Evolutionary conservation across 2,797 vertebrate genomes (phyloP), one percentile per base, ranked within the genome.

Genomic region (Manis javanica): DNA sequence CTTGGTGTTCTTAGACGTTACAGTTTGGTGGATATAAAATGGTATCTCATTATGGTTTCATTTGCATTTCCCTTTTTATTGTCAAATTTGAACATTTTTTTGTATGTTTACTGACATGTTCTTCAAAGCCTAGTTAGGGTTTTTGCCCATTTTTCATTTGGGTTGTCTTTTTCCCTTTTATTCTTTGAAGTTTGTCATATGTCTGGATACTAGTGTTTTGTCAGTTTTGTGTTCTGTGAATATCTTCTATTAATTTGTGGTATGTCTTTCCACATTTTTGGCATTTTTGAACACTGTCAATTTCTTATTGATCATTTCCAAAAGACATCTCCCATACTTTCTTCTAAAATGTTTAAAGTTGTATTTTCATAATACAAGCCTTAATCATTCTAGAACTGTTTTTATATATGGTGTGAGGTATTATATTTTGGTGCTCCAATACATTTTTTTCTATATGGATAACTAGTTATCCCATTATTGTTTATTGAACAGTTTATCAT

Each of bases 261-360:
- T 34, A 26, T 4, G 13, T 63, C 34, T 75, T 92, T 87, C 63
- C 46, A 72, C 37, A 72, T 57, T 55, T 72, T 82, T 81, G 34
- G 8, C 66, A 71, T 14, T 31, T 92, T 57, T 46, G 11, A 92
- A 66, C 49, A 92, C 59, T 75, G 18, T 92, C 66, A 84, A 42
- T 84, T 85, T 89, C 26, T 84, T 75, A 74, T 86, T 59, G 46
- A 87, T 55, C 77, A 26, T 72, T 87, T 81, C 57, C 31, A 34
- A 26, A 68, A 81, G 46, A 63, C 46, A 29, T 71, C 34, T 46
- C 86, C 24, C 68, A 57, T 66, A 89, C 37, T 57, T 46, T 34
- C 53, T 87, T 83, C 69, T 51, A 57, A 94, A 89, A 84, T 75
- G 69, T 57, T 94, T 75, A 14, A 66, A 29, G 59, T 66, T 82